These are phyloP conservation scores for Tychaedon coryphoeus DNA, from an alignment of 2,113 vertebrate species.

Conservation along the genomic window DNA sequence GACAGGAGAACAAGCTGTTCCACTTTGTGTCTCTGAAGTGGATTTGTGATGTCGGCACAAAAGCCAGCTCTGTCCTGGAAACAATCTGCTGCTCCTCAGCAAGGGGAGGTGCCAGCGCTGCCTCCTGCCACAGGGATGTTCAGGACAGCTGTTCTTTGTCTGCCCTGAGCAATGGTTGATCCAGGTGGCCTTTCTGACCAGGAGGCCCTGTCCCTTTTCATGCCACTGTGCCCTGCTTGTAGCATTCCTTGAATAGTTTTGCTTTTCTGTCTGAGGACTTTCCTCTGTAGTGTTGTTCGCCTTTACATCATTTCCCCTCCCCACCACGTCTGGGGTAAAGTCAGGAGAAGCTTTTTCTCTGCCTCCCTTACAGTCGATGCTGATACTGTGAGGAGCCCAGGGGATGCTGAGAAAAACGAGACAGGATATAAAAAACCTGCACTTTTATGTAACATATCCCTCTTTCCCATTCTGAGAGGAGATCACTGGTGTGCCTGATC, in stretches of 20 bases:
- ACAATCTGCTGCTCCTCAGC: not conserved
- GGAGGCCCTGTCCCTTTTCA: not conserved
- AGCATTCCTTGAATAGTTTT: not conserved
- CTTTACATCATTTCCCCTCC: not conserved
- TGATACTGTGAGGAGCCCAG: not conserved
- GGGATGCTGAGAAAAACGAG: not conserved
- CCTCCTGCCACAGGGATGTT: not conserved
- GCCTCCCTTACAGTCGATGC: not conserved
- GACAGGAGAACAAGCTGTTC: conserved; percentile 34
- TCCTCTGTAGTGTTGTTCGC: not conserved
- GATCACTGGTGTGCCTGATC: not conserved
- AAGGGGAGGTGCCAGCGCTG: not conserved
- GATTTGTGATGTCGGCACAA: not conserved
- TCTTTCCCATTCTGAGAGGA: not conserved
- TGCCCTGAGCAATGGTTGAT: not conserved
- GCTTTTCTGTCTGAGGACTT: not conserved
- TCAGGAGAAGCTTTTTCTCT: not conserved
- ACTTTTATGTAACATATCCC: not conserved
- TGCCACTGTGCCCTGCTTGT: not conserved
- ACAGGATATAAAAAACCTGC: not conserved
- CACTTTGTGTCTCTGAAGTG: not conserved
- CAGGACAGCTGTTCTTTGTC: not conserved
- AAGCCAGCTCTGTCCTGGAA: not conserved
- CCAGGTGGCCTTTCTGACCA: not conserved
- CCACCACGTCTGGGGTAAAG: not conserved